Base-by-base conservation (phyloP, 1,140 invertebrate genomes). In the Hyles vespertilio region DNA sequence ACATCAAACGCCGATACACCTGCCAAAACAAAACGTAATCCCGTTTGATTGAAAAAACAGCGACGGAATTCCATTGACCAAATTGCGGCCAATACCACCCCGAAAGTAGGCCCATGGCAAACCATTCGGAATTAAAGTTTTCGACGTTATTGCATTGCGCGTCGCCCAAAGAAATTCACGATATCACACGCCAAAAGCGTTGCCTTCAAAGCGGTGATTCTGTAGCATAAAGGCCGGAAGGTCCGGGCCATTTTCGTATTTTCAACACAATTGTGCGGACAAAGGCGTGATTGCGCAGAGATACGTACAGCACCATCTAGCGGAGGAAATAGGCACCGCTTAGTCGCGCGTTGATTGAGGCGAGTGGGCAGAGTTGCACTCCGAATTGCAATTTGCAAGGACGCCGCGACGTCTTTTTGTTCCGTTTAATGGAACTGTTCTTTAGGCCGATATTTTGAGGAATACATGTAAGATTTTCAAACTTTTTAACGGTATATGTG, bases 271-370 rank as follows among this genome's bases (percentile, higher is more conserved):
- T 66, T 44, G 52, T 52, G 8, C 36, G 61, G 61, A 70, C 71
- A 77, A 84, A 79, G 72, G 72, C 65, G 59, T 77, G 79, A 84
- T 87, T 85, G 79, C 72, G 66, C 74, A 59, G 59, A 67, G 69
- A 74, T 67, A 71, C 69, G 70, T 53, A 55, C 71, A 76, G 59
- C 72, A 80, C 74, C 84, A 87, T 86, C 84, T 87, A 72, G 63
- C 53, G 56, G 60, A 71, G 81, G 83, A 86, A 87, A 85, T 86
- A 64, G 67, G 73, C 65, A 84, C 70, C 77, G 75, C 76, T 83
- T 84, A 74, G 67, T 64, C 56, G 56, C 63, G 47, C 65, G 54
- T 54, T 70, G 67, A 77, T 77, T 80, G 67, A 56, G 63, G 65
- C 56, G 10, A 60, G 51, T 49, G 53, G 48, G 43, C 47, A 57